phyloP scores from a whole-genome alignment of 2,797 vertebrate genomes.

The Glyptemys insculpta region DNA sequence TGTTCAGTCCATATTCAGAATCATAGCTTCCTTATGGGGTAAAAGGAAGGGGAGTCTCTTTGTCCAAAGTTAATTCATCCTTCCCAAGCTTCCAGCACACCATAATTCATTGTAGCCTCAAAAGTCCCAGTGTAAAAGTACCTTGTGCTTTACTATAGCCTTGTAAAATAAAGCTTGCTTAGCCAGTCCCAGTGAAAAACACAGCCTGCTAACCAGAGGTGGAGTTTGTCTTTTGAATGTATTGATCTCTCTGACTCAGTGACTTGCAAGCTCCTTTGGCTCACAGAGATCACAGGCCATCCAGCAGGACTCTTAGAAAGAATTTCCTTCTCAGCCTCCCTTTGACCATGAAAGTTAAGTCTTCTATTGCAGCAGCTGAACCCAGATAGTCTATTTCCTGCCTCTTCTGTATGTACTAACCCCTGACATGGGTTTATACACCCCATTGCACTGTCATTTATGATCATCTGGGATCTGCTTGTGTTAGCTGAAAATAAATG shows the following conservation, averaged over 20 bases:
- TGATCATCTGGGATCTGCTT: no score
- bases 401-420: neutral
- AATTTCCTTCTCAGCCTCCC: neutral
- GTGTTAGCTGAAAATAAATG: no score
- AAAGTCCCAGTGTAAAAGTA: neutral
- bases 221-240: accelerated
- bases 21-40: neutral
- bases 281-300: accelerated
- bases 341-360: no score
- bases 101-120: neutral
- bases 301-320: neutral
- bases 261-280: accelerated
- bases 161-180: no score
- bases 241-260: neutral
- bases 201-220: no score
- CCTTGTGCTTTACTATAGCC: neutral
- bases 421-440: neutral
- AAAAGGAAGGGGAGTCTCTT: neutral
- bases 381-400: no score
- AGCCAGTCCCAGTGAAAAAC: no score
- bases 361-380: neutral
- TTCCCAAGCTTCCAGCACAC: neutral
- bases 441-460: no score
- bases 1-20: neutral
- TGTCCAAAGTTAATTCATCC: neutral